Evolutionary conservation across 2,113 vertebrate species (phyloP).

Genomic region (Microcebus jonahi): DNA sequence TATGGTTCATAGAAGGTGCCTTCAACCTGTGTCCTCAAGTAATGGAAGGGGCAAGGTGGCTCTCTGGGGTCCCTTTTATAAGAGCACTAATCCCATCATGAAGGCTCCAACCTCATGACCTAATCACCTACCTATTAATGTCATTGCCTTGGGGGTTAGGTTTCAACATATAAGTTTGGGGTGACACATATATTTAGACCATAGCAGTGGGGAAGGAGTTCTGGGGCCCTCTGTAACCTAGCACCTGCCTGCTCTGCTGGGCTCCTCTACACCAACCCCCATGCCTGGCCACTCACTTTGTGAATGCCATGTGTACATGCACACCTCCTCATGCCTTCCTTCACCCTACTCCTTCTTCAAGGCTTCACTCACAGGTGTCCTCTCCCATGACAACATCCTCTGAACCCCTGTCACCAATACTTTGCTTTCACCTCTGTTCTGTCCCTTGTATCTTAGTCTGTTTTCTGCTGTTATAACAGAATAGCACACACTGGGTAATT

Average conservation of each 20-base stretch:
- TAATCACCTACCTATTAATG: background rate
- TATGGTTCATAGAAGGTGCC: background rate
- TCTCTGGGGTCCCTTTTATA: background rate
- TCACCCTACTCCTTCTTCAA: background rate
- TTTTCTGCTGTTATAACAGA: background rate
- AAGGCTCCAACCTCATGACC: background rate
- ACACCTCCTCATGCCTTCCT: background rate
- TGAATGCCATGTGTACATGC: fast-evolving
- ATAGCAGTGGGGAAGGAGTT: background rate
- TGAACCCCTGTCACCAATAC: background rate
- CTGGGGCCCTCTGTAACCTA: background rate
- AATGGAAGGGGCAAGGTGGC: background rate
- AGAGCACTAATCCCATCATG: background rate
- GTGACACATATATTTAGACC: background rate
- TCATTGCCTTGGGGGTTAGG: background rate
- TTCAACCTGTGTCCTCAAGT: background rate
- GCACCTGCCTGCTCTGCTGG: background rate
- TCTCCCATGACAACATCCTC: background rate
- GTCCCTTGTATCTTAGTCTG: background rate
- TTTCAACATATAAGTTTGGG: background rate
- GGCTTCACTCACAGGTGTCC: background rate
- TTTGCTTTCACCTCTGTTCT: background rate
- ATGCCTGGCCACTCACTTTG: background rate
- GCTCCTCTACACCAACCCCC: background rate
- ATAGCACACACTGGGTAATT: background rate